Evolutionary conservation across 2,888 invertebrate genomes (phyloP), one percentile per base, ranked within the genome.

Genomic region (Scaptomyza polygonia): DNA sequence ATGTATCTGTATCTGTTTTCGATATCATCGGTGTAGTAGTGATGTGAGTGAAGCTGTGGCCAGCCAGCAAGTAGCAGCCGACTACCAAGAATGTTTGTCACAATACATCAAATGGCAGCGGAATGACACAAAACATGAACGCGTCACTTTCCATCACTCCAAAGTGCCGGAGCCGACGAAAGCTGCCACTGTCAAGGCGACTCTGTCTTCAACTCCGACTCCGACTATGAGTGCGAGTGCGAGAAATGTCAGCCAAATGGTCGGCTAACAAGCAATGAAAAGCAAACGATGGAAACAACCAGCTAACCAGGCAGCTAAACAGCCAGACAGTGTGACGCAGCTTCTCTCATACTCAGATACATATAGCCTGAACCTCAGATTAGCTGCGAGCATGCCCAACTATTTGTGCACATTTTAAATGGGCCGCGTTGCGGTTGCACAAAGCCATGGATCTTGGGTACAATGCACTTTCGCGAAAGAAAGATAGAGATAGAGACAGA

Each of bases 111-210:
- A 87, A 82, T 67, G 72, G 82, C 81, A 68, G 81, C 73, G 80
- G 88, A 89, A 89, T 89, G 89, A 89, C 89, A 90, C 89, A 89
- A 89, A 89, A 89, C 90, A 90, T 90, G 90, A 87, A 89, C 90
- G 89, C 87, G 89, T 89, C 89, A 90, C 89, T 90, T 89, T 90
- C 88, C 90, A 90, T 89, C 89, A 89, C 90, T 89, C 90, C 88
- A 88, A 88, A 86, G 88, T 88, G 90, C 80, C 87, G 88, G 63
- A 34, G 43, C 74, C 83, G 83, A 82, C 77, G 77, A 71, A 68
- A 72, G 72, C 65, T 55, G 42, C 67, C 59, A 64, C 62, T 54
- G 52, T n/a, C 18, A 29, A 29, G 47, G 67, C 43, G 39, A 59
- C 32, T 30, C 21, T 29, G 54, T 34, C 47, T 54, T 29, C 34